These are phyloP conservation scores for Arothron firmamentum DNA, from an alignment of 2,113 vertebrate genomes.

Conservation along the genomic window DNA sequence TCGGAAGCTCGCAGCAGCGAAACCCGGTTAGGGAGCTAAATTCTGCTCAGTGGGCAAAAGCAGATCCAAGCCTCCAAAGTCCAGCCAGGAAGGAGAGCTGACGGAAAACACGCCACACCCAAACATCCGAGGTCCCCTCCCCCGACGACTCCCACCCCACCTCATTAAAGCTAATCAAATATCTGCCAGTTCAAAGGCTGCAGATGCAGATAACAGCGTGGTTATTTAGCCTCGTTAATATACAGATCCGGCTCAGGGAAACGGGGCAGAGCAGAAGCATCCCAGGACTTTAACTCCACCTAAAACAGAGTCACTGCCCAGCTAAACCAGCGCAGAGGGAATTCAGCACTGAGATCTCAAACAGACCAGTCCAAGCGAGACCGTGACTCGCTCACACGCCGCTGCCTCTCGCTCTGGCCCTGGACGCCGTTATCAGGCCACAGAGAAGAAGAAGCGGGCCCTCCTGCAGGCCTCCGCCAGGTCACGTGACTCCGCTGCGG, in stretches of 20 bases:
- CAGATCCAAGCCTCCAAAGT: conserved; percentile 5
- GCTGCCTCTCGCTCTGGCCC: too few species aligned
- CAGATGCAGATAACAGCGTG: conserved; percentile 22
- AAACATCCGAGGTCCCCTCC: conserved; percentile 10
- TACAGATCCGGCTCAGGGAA: conserved; percentile 13
- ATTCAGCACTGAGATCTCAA: background rate
- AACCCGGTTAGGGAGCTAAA: background rate
- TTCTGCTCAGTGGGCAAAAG: background rate
- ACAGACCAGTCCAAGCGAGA: background rate
- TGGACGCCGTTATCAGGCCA: too few species aligned
- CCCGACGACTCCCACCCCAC: conserved; percentile 3
- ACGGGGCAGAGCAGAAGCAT: conserved; percentile 24
- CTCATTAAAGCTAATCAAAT: conserved; percentile 69
- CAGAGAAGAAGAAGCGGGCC: too few species aligned
- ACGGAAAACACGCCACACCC: conserved; percentile 15
- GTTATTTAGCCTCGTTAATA: conserved; percentile 32
- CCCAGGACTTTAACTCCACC: background rate
- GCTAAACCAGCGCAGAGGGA: too few species aligned
- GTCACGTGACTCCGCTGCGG: too few species aligned
- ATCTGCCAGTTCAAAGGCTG: conserved; percentile 61
- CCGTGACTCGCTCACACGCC: too few species aligned
- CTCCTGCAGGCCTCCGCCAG: too few species aligned
- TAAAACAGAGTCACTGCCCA: background rate
- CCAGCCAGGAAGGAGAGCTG: conserved; percentile 29
- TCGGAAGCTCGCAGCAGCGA: background rate